Conservation (phyloP, 2,888 invertebrate species). For the Clunio marinus region DNA sequence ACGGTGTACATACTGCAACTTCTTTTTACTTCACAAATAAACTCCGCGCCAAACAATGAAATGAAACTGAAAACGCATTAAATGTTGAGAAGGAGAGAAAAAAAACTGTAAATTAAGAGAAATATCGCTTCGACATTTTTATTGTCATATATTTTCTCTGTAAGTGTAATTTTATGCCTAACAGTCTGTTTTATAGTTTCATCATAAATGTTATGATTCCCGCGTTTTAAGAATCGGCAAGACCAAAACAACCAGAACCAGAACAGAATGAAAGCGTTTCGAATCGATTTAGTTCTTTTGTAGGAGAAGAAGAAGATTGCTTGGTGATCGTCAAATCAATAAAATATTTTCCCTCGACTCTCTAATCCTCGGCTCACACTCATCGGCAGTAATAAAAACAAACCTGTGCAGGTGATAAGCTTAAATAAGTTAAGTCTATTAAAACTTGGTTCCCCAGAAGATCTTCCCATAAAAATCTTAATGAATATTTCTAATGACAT, state of each 20-base stretch:
- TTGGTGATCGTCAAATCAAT: conserved; percentile 16
- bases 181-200: conserved; percentile 26
- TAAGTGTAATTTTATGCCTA: conserved; percentile 39
- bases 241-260: no score
- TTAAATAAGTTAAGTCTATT: conserved; percentile 35
- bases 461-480: conserved; percentile 20
- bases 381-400: conserved; percentile 36
- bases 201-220: conserved; percentile 30
- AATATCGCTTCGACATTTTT: conserved; percentile 35
- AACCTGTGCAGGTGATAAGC: conserved; percentile 38
- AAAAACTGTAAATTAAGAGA: conserved; percentile 38
- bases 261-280: neutral
- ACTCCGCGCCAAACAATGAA: conserved; percentile 11
- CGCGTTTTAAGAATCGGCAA: neutral
- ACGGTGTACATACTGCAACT: neutral
- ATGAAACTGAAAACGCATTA: neutral
- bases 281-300: conserved; percentile 9
- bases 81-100: neutral
- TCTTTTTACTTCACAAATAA: neutral
- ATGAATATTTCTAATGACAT: conserved; percentile 37
- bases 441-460: neutral
- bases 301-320: no score
- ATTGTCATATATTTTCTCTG: conserved; percentile 30
- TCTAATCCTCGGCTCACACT: conserved; percentile 15
- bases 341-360: neutral